Evolutionary conservation across 1,140 invertebrate genomes (phyloP).

Genomic region (Drosophila albomicans): DNA sequence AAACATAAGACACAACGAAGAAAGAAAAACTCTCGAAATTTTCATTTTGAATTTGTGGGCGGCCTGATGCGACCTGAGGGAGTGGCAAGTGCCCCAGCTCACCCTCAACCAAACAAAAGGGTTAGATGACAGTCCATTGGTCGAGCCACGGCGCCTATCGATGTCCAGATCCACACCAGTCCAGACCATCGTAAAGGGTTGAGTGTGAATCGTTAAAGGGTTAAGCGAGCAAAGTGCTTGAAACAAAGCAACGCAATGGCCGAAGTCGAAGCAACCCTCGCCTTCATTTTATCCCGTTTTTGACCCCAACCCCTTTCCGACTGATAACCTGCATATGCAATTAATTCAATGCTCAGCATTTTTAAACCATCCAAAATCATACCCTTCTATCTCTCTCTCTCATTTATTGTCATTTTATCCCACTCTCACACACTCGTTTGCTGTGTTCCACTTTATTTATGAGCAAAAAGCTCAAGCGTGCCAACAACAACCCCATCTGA

Average conservation of each 20-base stretch:
- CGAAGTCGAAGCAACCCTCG: slow-evolving; percentile 6
- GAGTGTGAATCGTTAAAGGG: slow-evolving; percentile 47
- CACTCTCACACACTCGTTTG: background rate
- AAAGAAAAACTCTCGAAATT: slow-evolving; percentile 30
- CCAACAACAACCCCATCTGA: slow-evolving; percentile 43
- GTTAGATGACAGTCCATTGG: slow-evolving; percentile 62
- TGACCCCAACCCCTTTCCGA: background rate
- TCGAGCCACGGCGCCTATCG: slow-evolving; percentile 10
- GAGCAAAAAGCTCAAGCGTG: slow-evolving; percentile 32
- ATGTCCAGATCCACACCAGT: slow-evolving; percentile 50
- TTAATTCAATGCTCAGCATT: slow-evolving; percentile 27
- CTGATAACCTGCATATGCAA: slow-evolving; percentile 31
- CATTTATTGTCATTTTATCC: background rate
- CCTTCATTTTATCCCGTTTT: background rate
- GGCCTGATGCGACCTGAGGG: slow-evolving; percentile 12
- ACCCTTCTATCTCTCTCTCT: background rate
- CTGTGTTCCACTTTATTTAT: slow-evolving; percentile 33
- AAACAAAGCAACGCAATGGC: slow-evolving; percentile 52
- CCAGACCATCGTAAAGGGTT: slow-evolving; percentile 43
- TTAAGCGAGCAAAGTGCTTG: slow-evolving; percentile 40
- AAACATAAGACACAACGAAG: slow-evolving; percentile 4
- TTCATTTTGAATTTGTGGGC: slow-evolving; percentile 4
- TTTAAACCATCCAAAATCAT: background rate
- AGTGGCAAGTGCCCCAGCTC: slow-evolving; percentile 31
- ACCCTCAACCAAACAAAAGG: slow-evolving; percentile 57